Percentiles rank a stretch among this genome's conserved stretches.
phyloP scores from a whole-genome alignment of 1,140 invertebrate genomes.

The Latrodectus geometricus region DNA sequence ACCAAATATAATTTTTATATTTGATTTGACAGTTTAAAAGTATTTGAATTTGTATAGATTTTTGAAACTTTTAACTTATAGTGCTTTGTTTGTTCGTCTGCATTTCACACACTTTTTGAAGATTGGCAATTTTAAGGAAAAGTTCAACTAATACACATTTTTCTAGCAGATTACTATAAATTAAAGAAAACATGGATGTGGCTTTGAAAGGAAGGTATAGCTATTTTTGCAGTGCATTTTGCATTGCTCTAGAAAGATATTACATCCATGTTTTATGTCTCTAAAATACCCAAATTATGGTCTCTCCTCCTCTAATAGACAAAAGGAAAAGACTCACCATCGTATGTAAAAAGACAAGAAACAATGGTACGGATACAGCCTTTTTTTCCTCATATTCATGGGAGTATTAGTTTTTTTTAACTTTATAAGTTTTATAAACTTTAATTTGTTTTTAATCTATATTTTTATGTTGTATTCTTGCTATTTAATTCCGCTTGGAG shows the following conservation, averaged over 20 bases:
- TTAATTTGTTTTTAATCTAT: constrained; percentile 4
- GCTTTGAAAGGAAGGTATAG: constrained; percentile 61
- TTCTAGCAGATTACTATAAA: not conserved
- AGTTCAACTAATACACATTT: not conserved
- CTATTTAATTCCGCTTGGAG: no score
- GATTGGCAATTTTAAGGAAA: not conserved
- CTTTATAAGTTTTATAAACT: constrained; percentile 17
- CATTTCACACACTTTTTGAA: not conserved
- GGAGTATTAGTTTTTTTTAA: constrained; percentile 50
- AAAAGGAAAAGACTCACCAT: constrained; percentile 56
- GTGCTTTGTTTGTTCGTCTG: not conserved
- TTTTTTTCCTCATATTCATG: constrained; percentile 44
- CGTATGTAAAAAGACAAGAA: constrained; percentile 57
- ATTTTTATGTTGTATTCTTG: not conserved
- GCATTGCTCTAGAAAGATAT: constrained; percentile 49
- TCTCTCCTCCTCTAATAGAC: constrained; percentile 59
- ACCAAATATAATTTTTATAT: not conserved
- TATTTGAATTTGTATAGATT: not conserved
- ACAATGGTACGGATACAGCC: constrained; percentile 54
- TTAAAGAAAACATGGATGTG: constrained; percentile 39
- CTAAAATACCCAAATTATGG: constrained; percentile 57
- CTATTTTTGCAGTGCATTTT: constrained; percentile 43
- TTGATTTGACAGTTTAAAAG: not conserved
- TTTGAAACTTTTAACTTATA: not conserved
- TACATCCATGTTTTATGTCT: constrained; percentile 57